phyloP scores from a whole-genome alignment of 2,797 vertebrate species.

The Peromyscus melanophrys region DNA sequence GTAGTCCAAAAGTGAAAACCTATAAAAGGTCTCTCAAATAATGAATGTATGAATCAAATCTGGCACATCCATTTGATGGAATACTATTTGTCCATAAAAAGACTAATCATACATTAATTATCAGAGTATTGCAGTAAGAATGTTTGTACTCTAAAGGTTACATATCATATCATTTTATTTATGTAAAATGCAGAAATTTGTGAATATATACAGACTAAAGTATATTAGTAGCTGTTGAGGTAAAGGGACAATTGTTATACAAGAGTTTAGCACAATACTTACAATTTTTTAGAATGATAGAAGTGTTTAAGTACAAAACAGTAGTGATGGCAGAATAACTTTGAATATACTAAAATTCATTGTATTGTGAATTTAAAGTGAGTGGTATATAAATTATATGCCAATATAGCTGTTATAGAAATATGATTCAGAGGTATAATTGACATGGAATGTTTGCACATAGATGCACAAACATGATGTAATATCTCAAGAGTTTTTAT shows the following conservation, averaged over 20 bases:
- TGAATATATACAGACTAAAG: slow-evolving; percentile 11
- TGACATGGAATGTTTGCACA: background rate
- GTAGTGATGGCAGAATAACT: background rate
- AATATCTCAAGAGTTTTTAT: background rate
- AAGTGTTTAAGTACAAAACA: slow-evolving; percentile 2
- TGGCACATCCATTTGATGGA: background rate
- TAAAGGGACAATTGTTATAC: background rate
- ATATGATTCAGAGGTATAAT: slow-evolving; percentile 31
- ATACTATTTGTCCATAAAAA: slow-evolving; percentile 6
- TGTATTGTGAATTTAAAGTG: background rate
- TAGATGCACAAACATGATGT: background rate
- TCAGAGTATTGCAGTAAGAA: slow-evolving; percentile 43
- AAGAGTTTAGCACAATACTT: background rate
- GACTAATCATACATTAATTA: background rate
- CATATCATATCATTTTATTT: background rate
- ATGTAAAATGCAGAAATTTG: background rate
- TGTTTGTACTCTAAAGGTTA: background rate
- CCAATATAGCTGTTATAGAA: slow-evolving; percentile 37
- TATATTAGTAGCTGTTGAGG: background rate
- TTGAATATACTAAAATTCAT: slow-evolving; percentile 16
- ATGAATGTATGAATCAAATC: background rate
- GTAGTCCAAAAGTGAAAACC: slow-evolving; percentile 38
- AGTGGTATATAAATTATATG: slow-evolving; percentile 22
- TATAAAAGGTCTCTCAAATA: background rate
- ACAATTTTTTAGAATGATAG: background rate